phyloP scores from a whole-genome alignment of 2,113 vertebrate species.

The Rostratula benghalensis region DNA sequence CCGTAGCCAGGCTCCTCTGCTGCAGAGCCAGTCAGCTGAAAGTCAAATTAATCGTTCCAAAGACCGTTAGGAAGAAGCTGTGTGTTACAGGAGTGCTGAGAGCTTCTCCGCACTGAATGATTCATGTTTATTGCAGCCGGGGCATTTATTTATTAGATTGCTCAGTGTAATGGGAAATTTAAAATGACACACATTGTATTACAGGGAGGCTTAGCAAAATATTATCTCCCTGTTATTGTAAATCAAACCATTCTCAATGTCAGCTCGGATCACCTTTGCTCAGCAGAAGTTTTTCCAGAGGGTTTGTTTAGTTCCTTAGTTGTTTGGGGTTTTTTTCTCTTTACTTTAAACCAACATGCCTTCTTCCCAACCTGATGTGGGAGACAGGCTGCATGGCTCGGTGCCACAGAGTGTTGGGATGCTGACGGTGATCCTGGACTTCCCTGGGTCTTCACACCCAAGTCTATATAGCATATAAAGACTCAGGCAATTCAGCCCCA shows the following conservation, averaged over 20 bases:
- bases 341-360: neutral
- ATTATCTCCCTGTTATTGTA: slow-evolving; percentile 69
- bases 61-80: slow-evolving; percentile 43
- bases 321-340: neutral
- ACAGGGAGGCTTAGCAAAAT: slow-evolving; percentile 68
- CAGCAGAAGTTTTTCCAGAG: slow-evolving; percentile 16
- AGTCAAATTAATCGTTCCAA: slow-evolving; percentile 55
- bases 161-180: slow-evolving; percentile 66
- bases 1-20: neutral
- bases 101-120: slow-evolving; percentile 53
- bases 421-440: neutral
- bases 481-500: neutral
- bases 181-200: slow-evolving; percentile 68
- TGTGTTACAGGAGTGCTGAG: slow-evolving; percentile 45
- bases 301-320: neutral
- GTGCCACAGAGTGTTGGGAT: neutral
- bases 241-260: slow-evolving; percentile 72
- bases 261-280: slow-evolving; percentile 55
- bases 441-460: neutral
- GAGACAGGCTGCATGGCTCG: neutral
- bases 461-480: neutral
- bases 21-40: slow-evolving; percentile 41
- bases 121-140: slow-evolving; percentile 63
- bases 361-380: neutral
- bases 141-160: slow-evolving; percentile 71